Evolutionary conservation across 2,797 vertebrate species (phyloP).

Genomic region (Macroramphosus scolopax): DNA sequence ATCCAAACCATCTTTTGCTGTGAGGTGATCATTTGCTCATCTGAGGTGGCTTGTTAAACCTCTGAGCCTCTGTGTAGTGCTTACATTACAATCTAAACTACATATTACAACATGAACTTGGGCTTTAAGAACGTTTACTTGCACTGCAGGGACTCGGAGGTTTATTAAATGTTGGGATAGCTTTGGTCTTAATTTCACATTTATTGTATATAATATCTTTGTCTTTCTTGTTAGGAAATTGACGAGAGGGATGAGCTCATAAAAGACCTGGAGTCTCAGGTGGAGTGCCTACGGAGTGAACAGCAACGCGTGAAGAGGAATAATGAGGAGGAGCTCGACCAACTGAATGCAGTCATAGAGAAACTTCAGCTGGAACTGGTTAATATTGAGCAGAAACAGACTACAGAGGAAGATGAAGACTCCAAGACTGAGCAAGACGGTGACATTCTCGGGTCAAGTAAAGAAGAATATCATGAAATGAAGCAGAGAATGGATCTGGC

Average conservation of each 20-base stretch:
- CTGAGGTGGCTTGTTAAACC: slow-evolving; percentile 55
- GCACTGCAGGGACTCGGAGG: slow-evolving; percentile 45
- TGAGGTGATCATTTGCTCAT: slow-evolving; percentile 55
- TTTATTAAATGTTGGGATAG: slow-evolving; percentile 33
- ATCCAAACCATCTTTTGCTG: slow-evolving; percentile 42
- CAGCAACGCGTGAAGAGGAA: slow-evolving; percentile 85
- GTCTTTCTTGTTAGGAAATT: slow-evolving; percentile 74
- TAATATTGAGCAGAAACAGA: slow-evolving; percentile 81
- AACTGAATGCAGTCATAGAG: slow-evolving; percentile 91
- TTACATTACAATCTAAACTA: background rate
- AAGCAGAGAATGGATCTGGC: slow-evolving; percentile 78
- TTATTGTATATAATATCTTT: slow-evolving; percentile 8
- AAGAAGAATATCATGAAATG: slow-evolving; percentile 77
- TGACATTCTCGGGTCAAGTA: slow-evolving; percentile 40
- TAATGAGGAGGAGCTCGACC: slow-evolving; percentile 87
- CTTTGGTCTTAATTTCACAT: slow-evolving; percentile 7
- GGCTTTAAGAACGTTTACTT: background rate
- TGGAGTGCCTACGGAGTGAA: slow-evolving; percentile 87
- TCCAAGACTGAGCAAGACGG: slow-evolving; percentile 58
- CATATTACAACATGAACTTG: background rate
- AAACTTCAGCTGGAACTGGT: slow-evolving; percentile 91
- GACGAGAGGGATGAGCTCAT: slow-evolving; percentile 84
- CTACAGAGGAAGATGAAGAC: slow-evolving; percentile 77
- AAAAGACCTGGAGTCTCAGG: slow-evolving; percentile 84
- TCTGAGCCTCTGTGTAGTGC: slow-evolving; percentile 43